phyloP scores from a whole-genome alignment of 2,113 vertebrate species.

The Bagarius yarrelli region DNA sequence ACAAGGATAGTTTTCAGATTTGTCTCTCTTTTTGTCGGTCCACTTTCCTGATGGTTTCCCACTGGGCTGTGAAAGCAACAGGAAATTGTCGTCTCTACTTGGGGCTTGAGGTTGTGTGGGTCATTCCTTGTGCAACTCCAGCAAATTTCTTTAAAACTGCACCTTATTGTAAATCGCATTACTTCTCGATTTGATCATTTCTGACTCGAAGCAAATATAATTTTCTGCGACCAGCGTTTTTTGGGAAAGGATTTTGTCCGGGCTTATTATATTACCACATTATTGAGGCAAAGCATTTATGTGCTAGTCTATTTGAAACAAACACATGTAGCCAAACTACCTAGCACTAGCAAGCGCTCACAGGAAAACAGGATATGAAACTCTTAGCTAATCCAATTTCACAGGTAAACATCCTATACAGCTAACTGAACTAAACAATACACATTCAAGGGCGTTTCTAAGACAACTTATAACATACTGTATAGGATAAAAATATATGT shows the following conservation, averaged over 20 bases:
- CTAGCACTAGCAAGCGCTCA: background rate
- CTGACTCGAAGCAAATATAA: background rate
- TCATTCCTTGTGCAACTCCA: slow-evolving; percentile 3
- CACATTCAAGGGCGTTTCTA: background rate
- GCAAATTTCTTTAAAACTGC: background rate
- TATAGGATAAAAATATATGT: too few species aligned
- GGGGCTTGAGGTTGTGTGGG: background rate
- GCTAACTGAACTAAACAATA: background rate
- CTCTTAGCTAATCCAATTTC: background rate
- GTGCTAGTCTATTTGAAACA: background rate
- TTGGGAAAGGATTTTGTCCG: background rate
- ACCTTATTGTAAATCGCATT: background rate
- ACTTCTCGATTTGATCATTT: background rate
- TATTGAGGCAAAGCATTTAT: background rate
- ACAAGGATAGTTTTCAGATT: slow-evolving; percentile 34
- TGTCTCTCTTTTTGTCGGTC: slow-evolving; percentile 32
- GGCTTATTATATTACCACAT: background rate
- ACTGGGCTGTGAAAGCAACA: slow-evolving; percentile 23
- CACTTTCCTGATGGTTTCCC: slow-evolving; percentile 12
- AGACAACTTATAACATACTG: too few species aligned
- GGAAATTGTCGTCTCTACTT: background rate
- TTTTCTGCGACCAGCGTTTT: background rate
- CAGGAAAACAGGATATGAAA: background rate
- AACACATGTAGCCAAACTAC: background rate
- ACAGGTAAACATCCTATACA: background rate